phyloP scores from a whole-genome alignment of 2,113 vertebrate genomes.

The Climacteris rufus region DNA sequence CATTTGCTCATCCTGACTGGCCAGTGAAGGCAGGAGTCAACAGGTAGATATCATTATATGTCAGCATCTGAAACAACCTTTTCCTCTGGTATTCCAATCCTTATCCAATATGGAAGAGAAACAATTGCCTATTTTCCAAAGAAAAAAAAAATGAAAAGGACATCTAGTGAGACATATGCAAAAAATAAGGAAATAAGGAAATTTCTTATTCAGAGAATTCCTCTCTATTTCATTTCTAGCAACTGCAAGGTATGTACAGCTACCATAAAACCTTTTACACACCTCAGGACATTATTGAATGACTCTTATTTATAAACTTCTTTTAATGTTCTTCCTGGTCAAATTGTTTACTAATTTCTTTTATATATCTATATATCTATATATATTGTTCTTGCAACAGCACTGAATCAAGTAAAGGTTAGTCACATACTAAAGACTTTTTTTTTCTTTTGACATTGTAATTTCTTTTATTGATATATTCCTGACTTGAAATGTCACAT shows the following conservation, averaged over 20 bases:
- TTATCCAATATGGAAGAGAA: background rate
- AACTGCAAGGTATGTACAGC: background rate
- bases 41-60: background rate
- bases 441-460: background rate
- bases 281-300: background rate
- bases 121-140: background rate
- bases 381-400: background rate
- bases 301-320: background rate
- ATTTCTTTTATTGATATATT: background rate
- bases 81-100: background rate
- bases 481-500: background rate
- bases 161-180: background rate
- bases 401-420: background rate
- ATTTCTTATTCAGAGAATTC: background rate
- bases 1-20: background rate
- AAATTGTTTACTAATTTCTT: background rate
- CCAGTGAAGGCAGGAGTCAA: background rate
- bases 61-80: background rate
- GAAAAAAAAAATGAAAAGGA: background rate
- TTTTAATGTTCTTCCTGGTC: background rate
- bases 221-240: background rate
- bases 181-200: background rate
- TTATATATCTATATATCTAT: background rate
- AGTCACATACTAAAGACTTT: background rate
- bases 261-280: background rate